Base-by-base conservation (phyloP, 2,113 vertebrate species). In the Centropus bengalensis region DNA sequence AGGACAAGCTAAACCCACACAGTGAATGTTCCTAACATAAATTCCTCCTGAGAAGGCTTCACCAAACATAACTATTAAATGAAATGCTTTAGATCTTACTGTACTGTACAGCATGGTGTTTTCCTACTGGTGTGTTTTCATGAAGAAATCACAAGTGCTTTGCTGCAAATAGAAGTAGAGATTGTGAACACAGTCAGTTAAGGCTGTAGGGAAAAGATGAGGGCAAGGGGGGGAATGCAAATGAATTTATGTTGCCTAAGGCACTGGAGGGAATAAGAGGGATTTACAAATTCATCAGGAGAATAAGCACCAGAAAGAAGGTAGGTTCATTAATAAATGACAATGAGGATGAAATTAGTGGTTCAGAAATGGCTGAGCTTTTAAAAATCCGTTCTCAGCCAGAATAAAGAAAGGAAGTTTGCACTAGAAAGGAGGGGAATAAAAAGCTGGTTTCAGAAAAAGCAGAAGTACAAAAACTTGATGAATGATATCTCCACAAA, bases 261-360 rank as follows among this genome's bases (percentile, higher is more conserved):
- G 96, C 93, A 92, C 70, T 82, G 78, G 83, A 86, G 82, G 86
- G 75, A 97, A 78, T 95, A 96, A 96, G 94, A 96, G 79, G 92
- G 93, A 95, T 96, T 94, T 97, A 94, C 93, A 93, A 95, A 92
- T 97, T 96, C 94, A 95, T 93, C 82, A 86, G 54, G 75, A 81
- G 33, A 20, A 83, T 60, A 83, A 91, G 69, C 75, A 82, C 69
- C 81, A 95, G 89, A 96, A 95, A 96, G 75, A 96, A 97, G 84
- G 93, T 94, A 86, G 54, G 64, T 86, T 95, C 92, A 91, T 97
- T 97, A 97, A 97, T 91, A 95, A 94, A 89, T 96, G 91, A 96
- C 55, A 93, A 96, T 92, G 45, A 94, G 91, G 58, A 83, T 88
- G 85, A 96, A 96, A 95, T 90, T 32, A 95, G 93, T 85, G 59